Evolutionary conservation across 2,888 invertebrate genomes (phyloP).

Genomic region (Caenorhabditis zanzibari): DNA sequence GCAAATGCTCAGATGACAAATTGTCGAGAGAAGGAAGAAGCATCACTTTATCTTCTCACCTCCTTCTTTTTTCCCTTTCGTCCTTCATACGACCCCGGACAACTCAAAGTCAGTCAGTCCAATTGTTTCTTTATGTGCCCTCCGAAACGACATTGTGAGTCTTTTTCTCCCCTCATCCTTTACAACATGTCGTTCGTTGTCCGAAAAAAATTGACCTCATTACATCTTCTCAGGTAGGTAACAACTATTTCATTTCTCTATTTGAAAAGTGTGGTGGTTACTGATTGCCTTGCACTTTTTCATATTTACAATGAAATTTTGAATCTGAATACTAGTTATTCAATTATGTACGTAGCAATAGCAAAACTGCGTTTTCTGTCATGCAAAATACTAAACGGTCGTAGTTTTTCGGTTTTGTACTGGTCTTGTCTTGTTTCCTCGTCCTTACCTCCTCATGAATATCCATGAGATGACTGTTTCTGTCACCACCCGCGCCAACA

Average conservation of each 20-base stretch:
- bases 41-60: conserved; percentile 63
- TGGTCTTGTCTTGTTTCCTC: conserved; percentile 31
- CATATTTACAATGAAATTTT: not conserved
- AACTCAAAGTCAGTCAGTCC: conserved; percentile 60
- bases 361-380: conserved; percentile 50
- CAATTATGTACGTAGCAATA: conserved; percentile 49
- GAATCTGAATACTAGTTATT: conserved; percentile 44
- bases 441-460: conserved; percentile 52
- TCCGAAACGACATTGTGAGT: conserved; percentile 65
- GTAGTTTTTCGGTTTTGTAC: conserved; percentile 59
- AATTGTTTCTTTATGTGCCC: conserved; percentile 66
- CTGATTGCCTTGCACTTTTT: not conserved
- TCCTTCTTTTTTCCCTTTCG: conserved; percentile 9
- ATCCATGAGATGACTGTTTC: conserved; percentile 44
- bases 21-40: conserved; percentile 30
- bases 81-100: conserved; percentile 39
- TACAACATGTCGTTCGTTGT: conserved; percentile 55
- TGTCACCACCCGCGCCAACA: conserved; percentile 9
- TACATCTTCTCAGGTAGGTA: conserved; percentile 62
- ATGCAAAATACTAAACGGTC: conserved; percentile 42
- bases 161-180: conserved; percentile 38
- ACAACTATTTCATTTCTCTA: conserved; percentile 20
- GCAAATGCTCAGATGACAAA: conserved; percentile 45
- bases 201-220: conserved; percentile 64
- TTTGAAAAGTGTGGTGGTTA: conserved; percentile 19